Percentiles rank a stretch among this genome's conserved stretches.
These are phyloP conservation scores for Eubasilissa regina DNA, from an alignment of 1,140 invertebrate species.

Conservation along the genomic window DNA sequence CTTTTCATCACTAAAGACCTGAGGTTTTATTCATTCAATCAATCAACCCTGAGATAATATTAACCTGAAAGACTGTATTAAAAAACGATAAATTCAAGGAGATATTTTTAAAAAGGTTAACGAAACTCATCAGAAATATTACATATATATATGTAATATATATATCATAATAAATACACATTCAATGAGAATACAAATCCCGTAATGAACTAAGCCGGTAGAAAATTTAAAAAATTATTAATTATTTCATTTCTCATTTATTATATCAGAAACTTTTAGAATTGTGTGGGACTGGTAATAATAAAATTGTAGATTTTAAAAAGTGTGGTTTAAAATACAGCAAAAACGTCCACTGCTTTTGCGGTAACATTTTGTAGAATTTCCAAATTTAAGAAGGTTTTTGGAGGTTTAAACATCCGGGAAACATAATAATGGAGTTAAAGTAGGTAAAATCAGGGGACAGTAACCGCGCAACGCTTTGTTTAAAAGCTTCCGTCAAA, in stretches of 20 bases:
- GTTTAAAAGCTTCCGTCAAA: slow-evolving; percentile 47
- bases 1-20: slow-evolving; percentile 2
- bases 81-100: neutral
- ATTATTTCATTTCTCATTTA: no score
- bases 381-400: slow-evolving; percentile 7
- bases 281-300: no score
- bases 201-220: no score
- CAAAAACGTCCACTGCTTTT: neutral
- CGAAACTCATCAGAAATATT: neutral
- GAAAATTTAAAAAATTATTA: no score
- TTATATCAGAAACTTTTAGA: no score
- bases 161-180: no score
- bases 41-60: slow-evolving; percentile 1
- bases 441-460: slow-evolving; percentile 40
- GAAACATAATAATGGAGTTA: slow-evolving; percentile 17
- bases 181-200: no score
- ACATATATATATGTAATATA: no score
- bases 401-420: slow-evolving; percentile 22
- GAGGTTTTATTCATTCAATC: slow-evolving; percentile 14
- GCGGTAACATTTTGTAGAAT: slow-evolving; percentile 19
- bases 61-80: neutral
- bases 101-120: neutral
- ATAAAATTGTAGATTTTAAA: no score
- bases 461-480: slow-evolving; percentile 36
- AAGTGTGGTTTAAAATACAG: neutral